phyloP scores from a whole-genome alignment of 1,140 invertebrate species.

The Alviniconcha marisindica region DNA sequence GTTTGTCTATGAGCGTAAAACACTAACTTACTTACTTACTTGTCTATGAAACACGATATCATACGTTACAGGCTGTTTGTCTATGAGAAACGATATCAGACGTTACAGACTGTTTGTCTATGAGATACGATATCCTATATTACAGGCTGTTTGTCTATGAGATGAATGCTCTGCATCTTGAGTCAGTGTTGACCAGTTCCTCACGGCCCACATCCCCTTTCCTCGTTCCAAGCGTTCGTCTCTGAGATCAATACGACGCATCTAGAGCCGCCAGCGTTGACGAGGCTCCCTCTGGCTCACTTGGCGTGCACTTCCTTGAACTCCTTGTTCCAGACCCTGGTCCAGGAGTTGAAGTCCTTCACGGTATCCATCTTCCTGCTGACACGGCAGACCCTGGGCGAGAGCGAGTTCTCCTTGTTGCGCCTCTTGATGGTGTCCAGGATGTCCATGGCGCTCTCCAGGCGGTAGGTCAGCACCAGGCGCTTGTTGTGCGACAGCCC shows the following conservation, averaged over 20 bases:
- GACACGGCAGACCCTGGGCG: constrained; percentile 48
- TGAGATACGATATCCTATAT: no score
- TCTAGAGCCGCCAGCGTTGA: background rate
- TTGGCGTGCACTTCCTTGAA: constrained; percentile 42
- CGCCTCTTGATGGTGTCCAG: constrained; percentile 59
- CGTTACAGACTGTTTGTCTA: no score
- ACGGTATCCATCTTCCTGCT: constrained; percentile 47
- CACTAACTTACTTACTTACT: no score
- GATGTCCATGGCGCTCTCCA: constrained; percentile 71
- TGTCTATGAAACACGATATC: no score
- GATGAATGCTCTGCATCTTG: background rate
- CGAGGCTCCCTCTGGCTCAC: background rate
- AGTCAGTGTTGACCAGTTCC: background rate
- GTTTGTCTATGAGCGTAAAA: no score
- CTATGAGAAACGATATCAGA: no score
- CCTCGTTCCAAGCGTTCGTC: background rate
- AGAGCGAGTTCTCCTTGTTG: constrained; percentile 50
- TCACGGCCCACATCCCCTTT: background rate
- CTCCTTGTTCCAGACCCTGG: constrained; percentile 59
- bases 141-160: background rate
- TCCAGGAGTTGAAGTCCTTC: constrained; percentile 62
- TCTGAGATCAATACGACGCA: background rate
- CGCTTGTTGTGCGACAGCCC: constrained; percentile 50
- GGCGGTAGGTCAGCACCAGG: constrained; percentile 61
- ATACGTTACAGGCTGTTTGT: no score